phyloP scores from a whole-genome alignment of 2,888 invertebrate species.

The Carabus problematicus region DNA sequence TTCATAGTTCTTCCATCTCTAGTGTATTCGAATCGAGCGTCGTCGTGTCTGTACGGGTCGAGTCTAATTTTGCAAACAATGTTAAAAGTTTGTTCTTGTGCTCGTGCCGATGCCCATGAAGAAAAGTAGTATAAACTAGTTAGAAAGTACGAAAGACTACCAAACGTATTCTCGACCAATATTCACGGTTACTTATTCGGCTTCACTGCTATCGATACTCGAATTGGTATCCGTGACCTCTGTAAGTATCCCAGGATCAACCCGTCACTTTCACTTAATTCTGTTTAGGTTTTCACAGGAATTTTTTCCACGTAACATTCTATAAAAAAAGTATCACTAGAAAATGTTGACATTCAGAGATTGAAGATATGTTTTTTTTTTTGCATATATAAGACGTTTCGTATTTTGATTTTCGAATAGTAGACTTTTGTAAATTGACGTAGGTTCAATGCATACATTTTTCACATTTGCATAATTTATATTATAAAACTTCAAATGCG shows the following conservation, averaged over 20 bases:
- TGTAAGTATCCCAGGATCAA: no score
- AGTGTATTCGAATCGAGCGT: no score
- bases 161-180: background rate
- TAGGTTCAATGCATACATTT: no score
- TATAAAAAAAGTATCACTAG: background rate
- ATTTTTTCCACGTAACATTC: background rate
- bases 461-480: no score
- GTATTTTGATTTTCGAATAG: background rate
- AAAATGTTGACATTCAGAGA: no score
- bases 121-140: conserved; percentile 22
- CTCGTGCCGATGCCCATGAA: background rate
- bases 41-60: background rate
- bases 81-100: conserved; percentile 13
- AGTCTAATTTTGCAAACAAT: conserved; percentile 17
- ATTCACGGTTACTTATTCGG: conserved; percentile 4
- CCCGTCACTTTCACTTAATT: background rate
- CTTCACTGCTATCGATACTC: no score
- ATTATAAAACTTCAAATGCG: no score
- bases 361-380: background rate
- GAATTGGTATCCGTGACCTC: background rate
- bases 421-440: background rate
- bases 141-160: background rate
- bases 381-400: background rate
- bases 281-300: background rate
- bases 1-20: no score